These are phyloP conservation scores for Iphiclides podalirius DNA, from an alignment of 2,888 invertebrate species.

Conservation along the genomic window DNA sequence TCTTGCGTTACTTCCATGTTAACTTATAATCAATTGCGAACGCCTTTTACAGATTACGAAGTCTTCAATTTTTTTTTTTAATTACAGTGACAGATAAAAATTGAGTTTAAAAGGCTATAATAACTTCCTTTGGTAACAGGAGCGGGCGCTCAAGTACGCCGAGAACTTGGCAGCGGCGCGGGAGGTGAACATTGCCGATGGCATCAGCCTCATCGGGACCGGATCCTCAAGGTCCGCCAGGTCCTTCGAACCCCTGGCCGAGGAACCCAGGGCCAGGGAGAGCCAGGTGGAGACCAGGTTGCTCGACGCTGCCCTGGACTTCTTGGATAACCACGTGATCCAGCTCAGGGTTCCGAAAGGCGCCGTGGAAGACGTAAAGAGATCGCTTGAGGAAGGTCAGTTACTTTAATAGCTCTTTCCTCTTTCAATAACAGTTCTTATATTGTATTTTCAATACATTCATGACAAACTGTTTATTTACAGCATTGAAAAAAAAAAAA, in stretches of 20 bases:
- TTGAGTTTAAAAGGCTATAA: too few relatives aligned
- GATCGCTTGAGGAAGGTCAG: conserved; percentile 90
- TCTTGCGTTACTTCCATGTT: too few relatives aligned
- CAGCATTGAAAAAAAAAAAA: too few relatives aligned
- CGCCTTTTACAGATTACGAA: too few relatives aligned
- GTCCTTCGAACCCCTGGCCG: conserved; percentile 83
- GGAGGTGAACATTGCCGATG: conserved; percentile 80
- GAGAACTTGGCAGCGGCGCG: conserved; percentile 76
- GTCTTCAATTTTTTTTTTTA: too few relatives aligned
- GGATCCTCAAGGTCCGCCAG: conserved; percentile 79
- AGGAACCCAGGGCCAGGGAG: conserved; percentile 86
- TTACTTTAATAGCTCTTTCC: conserved; percentile 23
- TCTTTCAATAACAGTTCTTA: too few relatives aligned
- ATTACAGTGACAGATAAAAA: too few relatives aligned
- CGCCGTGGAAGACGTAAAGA: conserved; percentile 86
- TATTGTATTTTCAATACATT: too few relatives aligned
- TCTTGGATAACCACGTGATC: conserved; percentile 89
- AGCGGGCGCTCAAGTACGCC: conserved; percentile 85
- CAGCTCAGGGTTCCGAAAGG: conserved; percentile 89
- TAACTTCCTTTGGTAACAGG: conserved; percentile 76
- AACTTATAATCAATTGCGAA: too few relatives aligned
- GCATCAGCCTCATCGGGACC: conserved; percentile 76
- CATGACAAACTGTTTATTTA: neutral
- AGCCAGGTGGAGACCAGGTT: conserved; percentile 86
- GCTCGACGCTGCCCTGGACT: conserved; percentile 87